Percentiles rank a stretch among this genome's conserved stretches.
These are phyloP conservation scores for Drosophila nigritarsus DNA, from an alignment of 2,888 invertebrate species.

Conservation along the genomic window DNA sequence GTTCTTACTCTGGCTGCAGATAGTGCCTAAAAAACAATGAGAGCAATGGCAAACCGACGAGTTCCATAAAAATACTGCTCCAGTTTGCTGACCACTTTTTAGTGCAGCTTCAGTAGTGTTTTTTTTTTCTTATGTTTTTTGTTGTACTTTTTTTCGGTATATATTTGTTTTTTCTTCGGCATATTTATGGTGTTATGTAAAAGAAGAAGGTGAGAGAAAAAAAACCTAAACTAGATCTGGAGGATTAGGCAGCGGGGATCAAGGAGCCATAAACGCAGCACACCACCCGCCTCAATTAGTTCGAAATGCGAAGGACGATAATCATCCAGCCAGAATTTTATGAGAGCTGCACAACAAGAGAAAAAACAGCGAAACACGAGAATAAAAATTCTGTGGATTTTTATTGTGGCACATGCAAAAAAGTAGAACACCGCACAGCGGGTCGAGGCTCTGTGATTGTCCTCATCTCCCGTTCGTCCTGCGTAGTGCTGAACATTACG, in stretches of 20 bases:
- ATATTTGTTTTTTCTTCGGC: slow-evolving; percentile 9
- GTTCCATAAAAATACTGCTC: slow-evolving; percentile 56
- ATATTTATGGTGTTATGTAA: slow-evolving; percentile 49
- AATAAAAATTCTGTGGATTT: slow-evolving; percentile 55
- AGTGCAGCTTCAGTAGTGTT: slow-evolving; percentile 33
- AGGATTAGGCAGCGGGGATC: slow-evolving; percentile 42
- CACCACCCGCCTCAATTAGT: slow-evolving; percentile 77
- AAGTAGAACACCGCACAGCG: slow-evolving; percentile 69
- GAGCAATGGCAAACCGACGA: slow-evolving; percentile 5
- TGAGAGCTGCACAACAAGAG: slow-evolving; percentile 20
- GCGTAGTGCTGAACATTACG: slow-evolving; percentile 36
- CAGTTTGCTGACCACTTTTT: slow-evolving; percentile 74
- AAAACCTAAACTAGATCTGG: slow-evolving; percentile 60
- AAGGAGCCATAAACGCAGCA: slow-evolving; percentile 40
- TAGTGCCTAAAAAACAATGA: slow-evolving; percentile 12
- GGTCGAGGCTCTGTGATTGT: slow-evolving; percentile 28
- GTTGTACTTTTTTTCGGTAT: slow-evolving; percentile 7
- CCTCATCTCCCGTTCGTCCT: slow-evolving; percentile 14
- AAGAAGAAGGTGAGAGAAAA: slow-evolving; percentile 6
- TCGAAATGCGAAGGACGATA: slow-evolving; percentile 56
- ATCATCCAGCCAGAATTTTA: slow-evolving; percentile 41
- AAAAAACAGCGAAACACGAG: slow-evolving; percentile 4
- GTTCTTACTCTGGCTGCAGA: neutral
- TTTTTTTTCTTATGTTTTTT: slow-evolving; percentile 20
- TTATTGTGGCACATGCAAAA: slow-evolving; percentile 61